Conservation (phyloP, 2,797 vertebrate genomes). For the Sciaenops ocellatus region DNA sequence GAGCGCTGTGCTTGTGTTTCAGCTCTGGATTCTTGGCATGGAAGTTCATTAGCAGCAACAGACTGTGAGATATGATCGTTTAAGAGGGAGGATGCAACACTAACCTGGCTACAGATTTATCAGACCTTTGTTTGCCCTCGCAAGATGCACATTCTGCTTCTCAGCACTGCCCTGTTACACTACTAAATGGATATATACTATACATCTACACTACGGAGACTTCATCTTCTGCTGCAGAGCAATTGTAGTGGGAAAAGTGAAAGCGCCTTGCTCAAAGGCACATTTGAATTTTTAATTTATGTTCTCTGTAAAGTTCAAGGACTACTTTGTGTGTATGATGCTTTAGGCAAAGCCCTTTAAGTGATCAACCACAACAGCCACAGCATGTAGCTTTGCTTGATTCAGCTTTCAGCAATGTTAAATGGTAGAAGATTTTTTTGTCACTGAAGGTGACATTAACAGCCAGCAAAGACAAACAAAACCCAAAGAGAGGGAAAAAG, state of each 20-base stretch:
- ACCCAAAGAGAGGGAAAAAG: slow-evolving; percentile 22
- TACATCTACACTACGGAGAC: slow-evolving; percentile 5
- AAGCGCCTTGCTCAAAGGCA: slow-evolving; percentile 33
- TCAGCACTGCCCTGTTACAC: neutral
- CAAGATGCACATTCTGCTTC: slow-evolving; percentile 4
- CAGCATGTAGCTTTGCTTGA: neutral
- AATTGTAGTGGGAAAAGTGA: slow-evolving; percentile 10
- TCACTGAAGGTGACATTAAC: slow-evolving; percentile 58
- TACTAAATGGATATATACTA: neutral
- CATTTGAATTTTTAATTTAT: slow-evolving; percentile 26
- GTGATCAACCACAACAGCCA: slow-evolving; percentile 26
- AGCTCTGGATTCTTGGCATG: slow-evolving; percentile 57
- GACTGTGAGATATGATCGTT: slow-evolving; percentile 48
- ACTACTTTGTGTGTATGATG: slow-evolving; percentile 7
- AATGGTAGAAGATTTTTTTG: slow-evolving; percentile 18
- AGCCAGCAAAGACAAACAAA: slow-evolving; percentile 58
- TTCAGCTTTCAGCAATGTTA: slow-evolving; percentile 38
- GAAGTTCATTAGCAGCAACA: slow-evolving; percentile 60
- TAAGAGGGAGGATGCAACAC: slow-evolving; percentile 11
- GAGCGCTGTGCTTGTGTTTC: slow-evolving; percentile 48
- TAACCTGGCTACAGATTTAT: slow-evolving; percentile 1
- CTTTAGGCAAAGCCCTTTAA: slow-evolving; percentile 26
- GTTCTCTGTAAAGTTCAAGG: slow-evolving; percentile 31
- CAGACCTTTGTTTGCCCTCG: slow-evolving; percentile 31
- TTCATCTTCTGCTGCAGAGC: slow-evolving; percentile 11